These are phyloP conservation scores for Melieria picta DNA, from an alignment of 2,888 invertebrate genomes.

Conservation along the genomic window DNA sequence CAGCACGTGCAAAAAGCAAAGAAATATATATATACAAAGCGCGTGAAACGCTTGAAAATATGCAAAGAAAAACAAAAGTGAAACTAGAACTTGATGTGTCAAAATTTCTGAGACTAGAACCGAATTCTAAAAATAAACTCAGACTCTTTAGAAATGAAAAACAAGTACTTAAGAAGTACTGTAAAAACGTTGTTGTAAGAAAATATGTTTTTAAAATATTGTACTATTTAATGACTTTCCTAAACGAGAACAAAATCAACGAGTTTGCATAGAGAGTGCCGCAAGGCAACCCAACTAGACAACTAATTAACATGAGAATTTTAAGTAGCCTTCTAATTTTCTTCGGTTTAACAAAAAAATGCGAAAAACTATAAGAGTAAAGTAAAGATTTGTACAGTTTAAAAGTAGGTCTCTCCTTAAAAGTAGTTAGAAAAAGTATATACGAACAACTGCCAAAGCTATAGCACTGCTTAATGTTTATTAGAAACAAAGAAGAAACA, in stretches of 20 bases:
- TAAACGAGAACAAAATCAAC: constrained; percentile 18
- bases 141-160: no score
- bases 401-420: constrained; percentile 8
- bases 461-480: constrained; percentile 44
- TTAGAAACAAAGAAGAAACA: constrained; percentile 30
- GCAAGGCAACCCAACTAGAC: background rate
- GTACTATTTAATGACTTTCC: constrained; percentile 49
- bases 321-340: constrained; percentile 45
- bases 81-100: constrained; percentile 26
- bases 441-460: constrained; percentile 54
- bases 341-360: constrained; percentile 4
- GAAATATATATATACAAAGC: constrained; percentile 26
- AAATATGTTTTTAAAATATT: constrained; percentile 50
- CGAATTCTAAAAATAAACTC: background rate
- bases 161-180: no score
- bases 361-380: constrained; percentile 10
- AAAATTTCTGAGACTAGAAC: background rate
- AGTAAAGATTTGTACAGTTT: constrained; percentile 6
- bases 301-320: constrained; percentile 58
- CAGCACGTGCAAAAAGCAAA: constrained; percentile 60
- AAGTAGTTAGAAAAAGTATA: constrained; percentile 37
- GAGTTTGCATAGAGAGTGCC: background rate
- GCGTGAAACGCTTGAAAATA: constrained; percentile 37
- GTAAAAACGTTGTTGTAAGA: constrained; percentile 39
- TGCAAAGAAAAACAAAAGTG: constrained; percentile 41